Base-by-base conservation (phyloP, 2,113 vertebrate species). In the Passer montanus region DNA sequence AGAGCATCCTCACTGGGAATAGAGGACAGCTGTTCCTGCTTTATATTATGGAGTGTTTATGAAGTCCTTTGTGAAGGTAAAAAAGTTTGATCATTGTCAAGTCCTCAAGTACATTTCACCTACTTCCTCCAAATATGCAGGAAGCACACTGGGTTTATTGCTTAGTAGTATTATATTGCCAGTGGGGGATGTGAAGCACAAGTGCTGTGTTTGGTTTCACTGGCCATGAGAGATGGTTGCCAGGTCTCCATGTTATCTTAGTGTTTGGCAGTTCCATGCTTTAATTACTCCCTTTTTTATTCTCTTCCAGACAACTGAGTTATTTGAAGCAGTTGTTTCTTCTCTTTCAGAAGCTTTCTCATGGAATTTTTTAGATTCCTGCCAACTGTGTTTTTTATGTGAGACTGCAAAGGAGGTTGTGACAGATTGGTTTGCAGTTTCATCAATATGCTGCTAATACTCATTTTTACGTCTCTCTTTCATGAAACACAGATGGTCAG, bases 381-480 rank as follows among this genome's bases (percentile, higher is more conserved):
- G 91, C 91, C 89, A 95, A 67, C 73, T 59, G 52, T 90, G 89
- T 56, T 64, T 95, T 95, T 95, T 88, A 84, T 92, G 86, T 84
- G 89, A 89, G 93, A 74, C 94, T 87, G 94, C 84, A 90, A 94
- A 90, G 94, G 83, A 93, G 91, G 69, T 92, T 90, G 93, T 94
- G 94, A 94, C 95, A 97, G 96, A 94, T 95, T 94, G 94, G 72
- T 86, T 94, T 92, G 83, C 89, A 67, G 94, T 94, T 95, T 93
- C 76, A 52, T 92, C 95, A 95, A 81, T 97, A 95, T 96, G 96
- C 77, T 94, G 69, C 95, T 97, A 95, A 97, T 97, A 97, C 11
- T 95, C 76, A 78, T 94, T 97, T 95, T 96, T 92, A 70, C 56
- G 13, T 96, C 80, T 92, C 60, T 82, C 60, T 93, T 95, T 95